Base-by-base conservation (phyloP, 2,888 invertebrate genomes). In the Apotomis capreana region DNA sequence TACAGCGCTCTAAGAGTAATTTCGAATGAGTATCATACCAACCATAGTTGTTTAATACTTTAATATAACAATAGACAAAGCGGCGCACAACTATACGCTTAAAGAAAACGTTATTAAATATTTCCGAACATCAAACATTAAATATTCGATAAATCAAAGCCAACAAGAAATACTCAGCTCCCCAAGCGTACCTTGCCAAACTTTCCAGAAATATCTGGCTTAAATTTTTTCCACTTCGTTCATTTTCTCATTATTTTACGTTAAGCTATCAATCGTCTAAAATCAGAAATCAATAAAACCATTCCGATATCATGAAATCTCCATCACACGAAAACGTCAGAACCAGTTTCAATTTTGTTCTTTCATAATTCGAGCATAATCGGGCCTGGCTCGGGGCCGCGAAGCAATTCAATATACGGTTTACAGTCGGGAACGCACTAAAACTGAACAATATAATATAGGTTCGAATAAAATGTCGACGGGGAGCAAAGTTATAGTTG, bases 221-320 rank as follows among this genome's bases (percentile, higher is more conserved):
- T 57, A n/a, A 0, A 64, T 46, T 57, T 64, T 65, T 65, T 65
- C 55, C 65, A 57, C 46, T 46, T 57, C 65, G 26, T 65, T 65
- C 26, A 57, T 55, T 65, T 55, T 57, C 55, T 57, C 65, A 57
- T 65, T 65, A 65, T 65, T 65, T 65, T 44, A 55, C 65, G 55
- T 65, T 55, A 57, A 26, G 46, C 65, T 65, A 54, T 12, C 46
- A 46, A 44, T 15, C 55, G 26, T 46, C 26, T 26, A 55, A 55
- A 12, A 52, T 37, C 62, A 62, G 37, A 55, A 65, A 65, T 57
- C 65, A 64, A 64, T 64, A 55, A 44, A 8, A 40, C n/a, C 13
- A 51, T 37, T 12, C n/a, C 5, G 3, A 15, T 52, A 40, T 62
- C 36, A n/a, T 37, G 12, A 63, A 54, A 64, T 54, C 54, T 54